A percentile compares a stretch with the other conserved stretches of the same genome.
These are phyloP conservation scores for Tromatobia lineatoria DNA, from an alignment of 2,888 invertebrate genomes.

Conservation along the genomic window DNA sequence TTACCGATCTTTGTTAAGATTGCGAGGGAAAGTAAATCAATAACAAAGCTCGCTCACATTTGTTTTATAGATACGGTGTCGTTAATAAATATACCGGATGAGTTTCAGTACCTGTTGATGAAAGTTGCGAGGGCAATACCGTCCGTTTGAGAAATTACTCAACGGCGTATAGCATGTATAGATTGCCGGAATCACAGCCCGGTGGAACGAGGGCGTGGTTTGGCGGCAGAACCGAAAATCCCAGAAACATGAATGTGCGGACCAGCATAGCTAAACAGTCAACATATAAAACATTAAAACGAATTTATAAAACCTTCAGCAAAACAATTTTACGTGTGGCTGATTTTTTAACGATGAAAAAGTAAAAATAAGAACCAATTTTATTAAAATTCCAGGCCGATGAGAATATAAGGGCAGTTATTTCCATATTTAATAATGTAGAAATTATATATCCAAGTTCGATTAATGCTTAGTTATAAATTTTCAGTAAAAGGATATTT, in stretches of 20 bases:
- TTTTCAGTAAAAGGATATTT: no score
- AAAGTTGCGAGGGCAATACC: slow-evolving; percentile 79
- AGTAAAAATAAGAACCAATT: no score
- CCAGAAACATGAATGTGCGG: slow-evolving; percentile 98
- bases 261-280: slow-evolving; percentile 90
- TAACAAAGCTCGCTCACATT: no score
- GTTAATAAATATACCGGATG: no score
- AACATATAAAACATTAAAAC: not conserved
- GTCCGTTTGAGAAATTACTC: slow-evolving; percentile 82
- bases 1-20: no score
- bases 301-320: not conserved
- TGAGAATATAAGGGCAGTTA: no score
- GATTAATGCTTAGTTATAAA: no score
- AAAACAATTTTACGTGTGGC: not conserved
- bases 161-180: slow-evolving; percentile 88
- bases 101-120: slow-evolving; percentile 81
- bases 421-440: not conserved
- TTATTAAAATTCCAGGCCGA: no score
- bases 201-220: slow-evolving; percentile 92
- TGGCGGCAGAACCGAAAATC: slow-evolving; percentile 95
- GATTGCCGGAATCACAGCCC: slow-evolving; percentile 88
- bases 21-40: no score
- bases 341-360: no score
- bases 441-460: not conserved
- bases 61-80: no score